Base-by-base conservation (phyloP, 2,888 invertebrate species). In the Acleris cristana region DNA sequence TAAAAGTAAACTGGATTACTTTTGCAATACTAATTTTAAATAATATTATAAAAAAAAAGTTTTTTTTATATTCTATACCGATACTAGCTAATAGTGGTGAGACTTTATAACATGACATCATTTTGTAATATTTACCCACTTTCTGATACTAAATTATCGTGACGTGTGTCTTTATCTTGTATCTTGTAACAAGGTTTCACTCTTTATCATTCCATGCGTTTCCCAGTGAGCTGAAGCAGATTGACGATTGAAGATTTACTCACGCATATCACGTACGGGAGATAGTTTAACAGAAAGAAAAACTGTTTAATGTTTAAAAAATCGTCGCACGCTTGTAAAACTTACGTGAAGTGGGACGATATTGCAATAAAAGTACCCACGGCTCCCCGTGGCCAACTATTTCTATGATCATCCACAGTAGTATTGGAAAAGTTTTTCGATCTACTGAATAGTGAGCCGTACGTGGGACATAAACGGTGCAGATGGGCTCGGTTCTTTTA, bases 391-490 rank as follows among this genome's bases (percentile, higher is more conserved):
- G 74, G 74, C 79, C 83, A 87, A 88, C 86, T 85, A 86, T 87
- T 89, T 82, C 88, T 88, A 86, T 89, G 88, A 89, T 89, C 88
- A 86, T 81, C 79, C 79, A 81, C 79, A 79, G 78, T 79, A 81
- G 82, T 89, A 90, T 90, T 91, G 89, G 90, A 90, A 91, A 91
- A 91, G 80, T 91, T 91, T 91, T 88, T 87, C 88, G 87, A 89
- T 89, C 88, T 84, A 80, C 81, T 85, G 85, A 87, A 86, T 87
- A 86, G 89, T 87, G 84, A 80, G 77, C 74, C 72, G 77, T 86
- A 88, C 88, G 89, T 89, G 87, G 79, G 82, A 85, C 88, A 86
- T 88, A 89, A 89, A 84, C 78, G 83, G 77, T 83, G 78, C 86
- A 86, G 84, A 84, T 85, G 86, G 80, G 81, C 74, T 75, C 78